A percentile compares a stretch with the other conserved stretches of the same genome.
Evolutionary conservation across 2,113 vertebrate genomes (phyloP).

Genomic region (Barbus barbus): DNA sequence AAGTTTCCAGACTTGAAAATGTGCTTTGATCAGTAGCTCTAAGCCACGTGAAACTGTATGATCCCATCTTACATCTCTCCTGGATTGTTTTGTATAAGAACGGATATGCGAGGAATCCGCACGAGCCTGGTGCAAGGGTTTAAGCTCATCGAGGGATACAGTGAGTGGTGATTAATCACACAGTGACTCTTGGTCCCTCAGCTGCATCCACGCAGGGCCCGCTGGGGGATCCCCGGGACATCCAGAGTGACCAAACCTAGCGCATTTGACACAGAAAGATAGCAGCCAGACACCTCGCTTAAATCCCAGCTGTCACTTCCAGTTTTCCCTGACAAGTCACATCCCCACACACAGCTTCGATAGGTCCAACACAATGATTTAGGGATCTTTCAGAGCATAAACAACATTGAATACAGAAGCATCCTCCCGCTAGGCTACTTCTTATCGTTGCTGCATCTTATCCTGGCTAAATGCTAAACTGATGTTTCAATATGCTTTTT

Average conservation of each 20-base stretch:
- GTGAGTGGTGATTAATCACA: slow-evolving; percentile 71
- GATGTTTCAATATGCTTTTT: no score
- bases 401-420: background rate
- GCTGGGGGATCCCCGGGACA: slow-evolving; percentile 66
- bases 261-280: slow-evolving; percentile 5
- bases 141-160: background rate
- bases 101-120: background rate
- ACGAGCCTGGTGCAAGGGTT: background rate
- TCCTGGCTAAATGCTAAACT: no score
- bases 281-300: background rate
- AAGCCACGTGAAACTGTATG: background rate
- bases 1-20: slow-evolving; percentile 9
- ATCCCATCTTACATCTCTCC: background rate
- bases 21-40: background rate
- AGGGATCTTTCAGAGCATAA: background rate
- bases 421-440: background rate
- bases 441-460: no score
- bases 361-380: background rate
- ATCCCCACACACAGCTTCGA: slow-evolving; percentile 5
- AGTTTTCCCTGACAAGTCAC: background rate
- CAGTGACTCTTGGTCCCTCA: slow-evolving; percentile 65
- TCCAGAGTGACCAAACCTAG: slow-evolving; percentile 12
- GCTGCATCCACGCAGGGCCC: slow-evolving; percentile 63
- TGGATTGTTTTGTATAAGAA: slow-evolving; percentile 16
- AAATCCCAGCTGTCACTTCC: slow-evolving; percentile 35